Evolutionary conservation across 2,797 vertebrate species (phyloP).

Genomic region (Gastrophryne carolinensis): DNA sequence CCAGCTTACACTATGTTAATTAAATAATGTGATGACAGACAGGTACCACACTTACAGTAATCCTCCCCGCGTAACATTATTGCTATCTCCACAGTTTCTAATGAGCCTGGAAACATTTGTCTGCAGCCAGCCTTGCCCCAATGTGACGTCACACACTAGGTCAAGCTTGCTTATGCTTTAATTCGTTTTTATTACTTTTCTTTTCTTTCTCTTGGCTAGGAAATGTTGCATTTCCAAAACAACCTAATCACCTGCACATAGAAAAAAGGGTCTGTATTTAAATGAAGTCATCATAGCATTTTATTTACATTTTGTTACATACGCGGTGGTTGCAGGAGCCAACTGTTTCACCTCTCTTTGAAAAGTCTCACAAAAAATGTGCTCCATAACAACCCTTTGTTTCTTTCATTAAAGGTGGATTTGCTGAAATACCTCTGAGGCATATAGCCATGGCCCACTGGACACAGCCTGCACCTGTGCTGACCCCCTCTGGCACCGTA

Average conservation of each 20-base stretch:
- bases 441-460: constrained; percentile 23
- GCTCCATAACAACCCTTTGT: constrained; percentile 20
- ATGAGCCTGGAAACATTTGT: constrained; percentile 6
- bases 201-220: constrained; percentile 2
- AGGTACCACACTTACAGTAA: constrained; percentile 45
- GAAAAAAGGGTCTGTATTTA: constrained; percentile 10
- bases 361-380: constrained; percentile 37
- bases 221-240: constrained; percentile 3
- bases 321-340: not conserved
- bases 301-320: not conserved
- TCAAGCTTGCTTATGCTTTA: constrained; percentile 16
- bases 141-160: constrained; percentile 1
- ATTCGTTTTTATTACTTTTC: constrained; percentile 11
- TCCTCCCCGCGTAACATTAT: constrained; percentile 36
- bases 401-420: constrained; percentile 49
- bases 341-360: constrained; percentile 25
- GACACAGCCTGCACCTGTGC: constrained; percentile 28
- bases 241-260: not conserved
- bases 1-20: constrained; percentile 52
- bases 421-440: constrained; percentile 39
- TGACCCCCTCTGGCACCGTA: not conserved
- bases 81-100: constrained; percentile 24
- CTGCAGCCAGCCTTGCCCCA: not conserved
- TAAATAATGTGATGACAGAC: constrained; percentile 56
- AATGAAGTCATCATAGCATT: not conserved